These are phyloP conservation scores for Actinia equina DNA, from an alignment of 64 coral and sea anemone genomes.

Conservation along the genomic window DNA sequence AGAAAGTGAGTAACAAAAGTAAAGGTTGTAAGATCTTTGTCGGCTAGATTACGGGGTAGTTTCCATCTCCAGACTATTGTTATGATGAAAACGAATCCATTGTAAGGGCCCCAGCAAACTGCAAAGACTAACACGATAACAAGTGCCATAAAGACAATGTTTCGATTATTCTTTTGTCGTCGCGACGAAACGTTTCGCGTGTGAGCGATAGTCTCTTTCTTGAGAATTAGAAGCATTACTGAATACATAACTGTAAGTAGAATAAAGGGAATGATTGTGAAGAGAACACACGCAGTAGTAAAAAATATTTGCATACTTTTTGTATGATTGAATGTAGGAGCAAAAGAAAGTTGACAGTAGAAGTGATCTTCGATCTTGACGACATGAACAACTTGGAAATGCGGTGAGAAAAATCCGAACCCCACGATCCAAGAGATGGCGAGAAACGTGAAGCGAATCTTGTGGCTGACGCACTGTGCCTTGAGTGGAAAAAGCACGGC, in stretches of 20 bases:
- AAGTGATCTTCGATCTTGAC: not conserved
- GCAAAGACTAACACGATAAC: conserved; percentile 21
- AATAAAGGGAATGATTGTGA: conserved; percentile 32
- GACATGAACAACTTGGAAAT: conserved; percentile 25
- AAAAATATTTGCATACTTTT: not conserved
- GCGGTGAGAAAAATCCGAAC: not conserved
- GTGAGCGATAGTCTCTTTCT: conserved; percentile 15
- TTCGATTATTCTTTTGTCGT: conserved; percentile 9
- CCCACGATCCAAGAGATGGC: conserved; percentile 11
- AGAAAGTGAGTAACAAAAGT: not conserved
- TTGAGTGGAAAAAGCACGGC: conserved; percentile 67
- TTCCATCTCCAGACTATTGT: conserved; percentile 19
- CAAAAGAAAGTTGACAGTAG: not conserved
- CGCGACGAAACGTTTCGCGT: not conserved
- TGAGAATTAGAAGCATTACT: conserved; percentile 25
- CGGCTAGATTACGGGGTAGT: not conserved
- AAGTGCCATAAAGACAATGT: conserved; percentile 22
- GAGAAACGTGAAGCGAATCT: conserved; percentile 2
- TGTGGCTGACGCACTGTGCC: conserved; percentile 3
- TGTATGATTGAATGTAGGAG: conserved; percentile 1
- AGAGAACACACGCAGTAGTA: conserved; percentile 16
- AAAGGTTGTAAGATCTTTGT: conserved; percentile 15
- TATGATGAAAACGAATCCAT: conserved; percentile 16
- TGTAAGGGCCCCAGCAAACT: conserved; percentile 2
- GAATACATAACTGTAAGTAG: conserved; percentile 32